Conservation (phyloP, 2,797 vertebrate species). For the Coilia nasus region DNA sequence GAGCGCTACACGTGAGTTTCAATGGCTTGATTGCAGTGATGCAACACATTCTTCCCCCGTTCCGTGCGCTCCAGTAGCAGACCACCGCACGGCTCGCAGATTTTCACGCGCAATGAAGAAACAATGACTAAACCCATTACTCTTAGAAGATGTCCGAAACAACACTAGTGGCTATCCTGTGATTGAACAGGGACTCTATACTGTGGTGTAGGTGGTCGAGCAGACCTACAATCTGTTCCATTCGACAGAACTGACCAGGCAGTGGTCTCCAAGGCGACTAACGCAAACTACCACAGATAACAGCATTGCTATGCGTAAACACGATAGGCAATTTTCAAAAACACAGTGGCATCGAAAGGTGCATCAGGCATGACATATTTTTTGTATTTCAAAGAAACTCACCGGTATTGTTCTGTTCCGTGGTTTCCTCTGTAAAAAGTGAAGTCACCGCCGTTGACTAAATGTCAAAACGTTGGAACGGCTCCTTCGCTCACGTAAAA, state of each 20-base stretch:
- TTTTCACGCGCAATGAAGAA: not conserved
- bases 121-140: not conserved
- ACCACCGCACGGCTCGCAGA: not conserved
- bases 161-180: not conserved
- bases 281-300: not conserved
- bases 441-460: not conserved
- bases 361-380: not conserved
- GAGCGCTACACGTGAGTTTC: not conserved
- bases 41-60: not conserved
- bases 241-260: constrained; percentile 2
- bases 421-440: not conserved
- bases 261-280: constrained; percentile 4
- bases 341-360: not conserved
- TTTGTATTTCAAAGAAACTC: not conserved
- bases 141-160: not conserved
- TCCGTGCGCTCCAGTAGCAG: not conserved
- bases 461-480: constrained; percentile 9
- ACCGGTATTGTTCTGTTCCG: not conserved
- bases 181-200: not conserved
- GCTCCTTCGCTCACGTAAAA: not conserved
- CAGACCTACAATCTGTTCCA: not conserved
- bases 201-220: not conserved
- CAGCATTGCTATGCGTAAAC: constrained; percentile 11
- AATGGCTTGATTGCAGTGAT: constrained; percentile 11
- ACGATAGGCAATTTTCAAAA: not conserved